These are phyloP conservation scores for Graptemys geographica DNA, from an alignment of 2,797 vertebrate genomes.

Conservation along the genomic window DNA sequence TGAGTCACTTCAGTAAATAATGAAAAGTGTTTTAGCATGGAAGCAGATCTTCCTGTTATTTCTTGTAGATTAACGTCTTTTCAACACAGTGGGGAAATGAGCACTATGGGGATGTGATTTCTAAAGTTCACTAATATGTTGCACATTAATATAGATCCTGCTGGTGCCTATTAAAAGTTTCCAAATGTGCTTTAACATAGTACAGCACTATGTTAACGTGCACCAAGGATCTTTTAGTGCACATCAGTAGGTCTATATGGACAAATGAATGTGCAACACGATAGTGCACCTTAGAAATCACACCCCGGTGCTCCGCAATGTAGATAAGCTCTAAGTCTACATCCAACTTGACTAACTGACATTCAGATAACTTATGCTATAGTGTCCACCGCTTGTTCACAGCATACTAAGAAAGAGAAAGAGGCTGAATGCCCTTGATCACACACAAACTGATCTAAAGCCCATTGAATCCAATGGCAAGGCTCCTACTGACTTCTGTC, in stretches of 20 bases:
- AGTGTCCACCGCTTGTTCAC: rapidly evolving
- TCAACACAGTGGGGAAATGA: background rate
- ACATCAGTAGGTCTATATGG: background rate
- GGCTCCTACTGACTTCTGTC: background rate
- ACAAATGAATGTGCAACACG: background rate
- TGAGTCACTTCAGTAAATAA: background rate
- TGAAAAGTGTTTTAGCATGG: background rate
- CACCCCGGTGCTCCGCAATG: background rate
- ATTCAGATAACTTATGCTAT: rapidly evolving
- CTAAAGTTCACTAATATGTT: background rate
- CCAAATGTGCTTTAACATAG: background rate
- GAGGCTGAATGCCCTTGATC: background rate
- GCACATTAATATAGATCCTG: background rate
- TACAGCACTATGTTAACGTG: background rate
- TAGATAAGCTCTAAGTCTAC: background rate
- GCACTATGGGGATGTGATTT: background rate
- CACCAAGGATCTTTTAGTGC: background rate
- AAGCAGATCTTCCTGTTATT: background rate
- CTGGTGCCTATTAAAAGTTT: background rate
- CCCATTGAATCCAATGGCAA: background rate
- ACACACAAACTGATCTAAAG: background rate
- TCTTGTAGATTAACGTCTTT: background rate
- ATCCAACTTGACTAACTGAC: background rate
- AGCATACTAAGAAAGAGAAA: background rate
- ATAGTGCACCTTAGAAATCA: background rate